Base-by-base conservation (phyloP, 2,888 invertebrate species). In the Masnerella sp. region DNA sequence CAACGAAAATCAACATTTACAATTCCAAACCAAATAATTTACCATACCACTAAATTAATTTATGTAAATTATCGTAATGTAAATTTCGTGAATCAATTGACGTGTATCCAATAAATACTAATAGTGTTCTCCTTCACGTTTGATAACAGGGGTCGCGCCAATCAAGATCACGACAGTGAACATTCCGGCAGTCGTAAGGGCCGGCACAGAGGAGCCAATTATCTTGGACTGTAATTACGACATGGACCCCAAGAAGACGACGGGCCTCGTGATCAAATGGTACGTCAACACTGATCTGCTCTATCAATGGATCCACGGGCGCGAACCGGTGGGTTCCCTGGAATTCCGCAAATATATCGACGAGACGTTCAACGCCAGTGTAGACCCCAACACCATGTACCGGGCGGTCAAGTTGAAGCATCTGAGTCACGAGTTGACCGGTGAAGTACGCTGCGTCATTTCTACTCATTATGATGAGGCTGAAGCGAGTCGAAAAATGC, bases 231-330 rank as follows among this genome's bases (percentile, higher is more conserved):
- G 94, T 81, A 92, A 93, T 80, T 94, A 92, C 77, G 88, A 90
- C 90, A 9, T 90, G 89, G 40, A 91, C 91, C 79, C 92, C 84
- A 74, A 83, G 77, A 79, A 84, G 47, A 85, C 92, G 75, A 89
- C 90, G 0, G 93, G 93, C 0, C 88, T 95, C 14, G 93, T 94
- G 2, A 92, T 94, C 5, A 94, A 94, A 85, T 94, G 95, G 94
- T 93, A 91, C 85, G 91, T 92, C 80, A 90, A 89, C 73, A 89
- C 90, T 0, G 90, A 91, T 47, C 90, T 91, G 0, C 92, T 94
- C n/a, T 95, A 94, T 86, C 94, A 94, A 84, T 95, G 94, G 94
- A 94, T 94, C 71, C 92, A 92, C 1, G 92, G 92, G 2, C 89
- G 90, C 75, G 89, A 89, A 76, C 93, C 93, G 0, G 91, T 91